These are phyloP conservation scores for Caenorhabditis angaria DNA, from an alignment of 2,888 invertebrate genomes.

Conservation along the genomic window DNA sequence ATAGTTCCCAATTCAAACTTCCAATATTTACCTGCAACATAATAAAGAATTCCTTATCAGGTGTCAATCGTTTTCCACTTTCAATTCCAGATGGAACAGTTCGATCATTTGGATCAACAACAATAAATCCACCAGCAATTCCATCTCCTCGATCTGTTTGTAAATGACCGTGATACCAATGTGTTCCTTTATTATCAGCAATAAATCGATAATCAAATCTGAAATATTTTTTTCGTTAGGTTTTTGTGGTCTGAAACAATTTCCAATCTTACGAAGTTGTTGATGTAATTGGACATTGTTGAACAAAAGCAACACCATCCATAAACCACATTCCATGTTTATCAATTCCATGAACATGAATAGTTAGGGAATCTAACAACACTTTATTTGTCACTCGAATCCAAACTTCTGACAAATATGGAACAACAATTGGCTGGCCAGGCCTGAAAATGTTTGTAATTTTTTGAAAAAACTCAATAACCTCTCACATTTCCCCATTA, in stretches of 20 bases:
- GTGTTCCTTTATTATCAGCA: constrained; percentile 67
- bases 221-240: background rate
- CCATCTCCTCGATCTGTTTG: constrained; percentile 67
- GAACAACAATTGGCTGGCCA: constrained; percentile 64
- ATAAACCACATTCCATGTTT: constrained; percentile 66
- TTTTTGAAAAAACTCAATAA: background rate
- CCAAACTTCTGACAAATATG: constrained; percentile 60
- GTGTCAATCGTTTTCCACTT: constrained; percentile 33
- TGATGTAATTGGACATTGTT: constrained; percentile 66
- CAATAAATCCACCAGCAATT: constrained; percentile 61
- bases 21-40: constrained; percentile 57
- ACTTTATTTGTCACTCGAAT: constrained; percentile 63
- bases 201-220: constrained; percentile 67
- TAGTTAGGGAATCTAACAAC: constrained; percentile 58
- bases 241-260: background rate
- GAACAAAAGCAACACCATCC: constrained; percentile 66
- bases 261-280: constrained; percentile 36
- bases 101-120: constrained; percentile 39
- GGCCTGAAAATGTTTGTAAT: constrained; percentile 52
- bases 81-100: constrained; percentile 33
- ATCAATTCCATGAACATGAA: constrained; percentile 69
- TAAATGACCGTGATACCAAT: constrained; percentile 67
- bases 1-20: background rate
- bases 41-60: constrained; percentile 58
- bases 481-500: constrained; percentile 57